Conservation (phyloP, 2,797 vertebrate species). For the Danio kyathit region DNA sequence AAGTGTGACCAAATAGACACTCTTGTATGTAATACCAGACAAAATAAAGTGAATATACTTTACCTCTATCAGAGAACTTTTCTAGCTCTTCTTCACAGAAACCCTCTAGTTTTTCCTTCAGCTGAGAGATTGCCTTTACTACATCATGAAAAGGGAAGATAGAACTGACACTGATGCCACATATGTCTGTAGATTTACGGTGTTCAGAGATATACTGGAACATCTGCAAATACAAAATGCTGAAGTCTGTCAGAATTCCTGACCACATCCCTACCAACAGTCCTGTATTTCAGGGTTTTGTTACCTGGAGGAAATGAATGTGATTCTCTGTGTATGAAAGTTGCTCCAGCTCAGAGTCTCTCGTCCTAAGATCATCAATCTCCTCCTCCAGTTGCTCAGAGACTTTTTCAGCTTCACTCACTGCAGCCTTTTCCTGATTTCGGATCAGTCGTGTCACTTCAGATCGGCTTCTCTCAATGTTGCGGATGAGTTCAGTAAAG, state of each 20-base stretch:
- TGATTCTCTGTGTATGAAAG: background rate
- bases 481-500: no score
- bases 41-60: no score
- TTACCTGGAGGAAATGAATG: no score
- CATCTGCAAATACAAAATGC: background rate
- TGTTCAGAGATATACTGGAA: background rate
- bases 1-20: no score
- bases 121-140: background rate
- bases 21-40: no score
- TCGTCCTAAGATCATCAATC: background rate
- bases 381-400: no score
- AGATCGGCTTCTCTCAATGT: no score
- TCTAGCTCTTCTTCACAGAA: background rate
- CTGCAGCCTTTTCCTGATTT: no score
- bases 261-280: no score
- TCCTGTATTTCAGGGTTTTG: no score
- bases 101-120: background rate
- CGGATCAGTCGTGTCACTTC: no score
- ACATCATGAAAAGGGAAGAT: background rate
- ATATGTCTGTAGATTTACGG: background rate
- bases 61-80: background rate
- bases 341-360: background rate
- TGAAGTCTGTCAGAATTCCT: no score
- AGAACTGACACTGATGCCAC: background rate
- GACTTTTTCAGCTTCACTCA: background rate